These are phyloP conservation scores for Dynastes maya DNA, from an alignment of 2,888 invertebrate genomes.

Conservation along the genomic window DNA sequence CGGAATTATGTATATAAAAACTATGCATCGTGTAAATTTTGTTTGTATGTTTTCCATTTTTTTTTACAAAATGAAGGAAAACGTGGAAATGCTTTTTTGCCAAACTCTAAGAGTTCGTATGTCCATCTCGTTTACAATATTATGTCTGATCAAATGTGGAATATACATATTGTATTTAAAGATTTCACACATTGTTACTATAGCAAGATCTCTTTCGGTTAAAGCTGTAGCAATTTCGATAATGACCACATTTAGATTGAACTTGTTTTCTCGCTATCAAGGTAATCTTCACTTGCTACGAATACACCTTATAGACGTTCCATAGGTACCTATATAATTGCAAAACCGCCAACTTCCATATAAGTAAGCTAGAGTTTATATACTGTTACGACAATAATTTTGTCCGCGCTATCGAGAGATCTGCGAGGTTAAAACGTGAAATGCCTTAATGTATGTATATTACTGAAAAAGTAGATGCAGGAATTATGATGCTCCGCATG, in stretches of 20 bases:
- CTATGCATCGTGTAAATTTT: no score
- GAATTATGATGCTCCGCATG: slow-evolving; percentile 13
- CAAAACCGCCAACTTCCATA: slow-evolving; percentile 20
- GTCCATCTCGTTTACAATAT: no score
- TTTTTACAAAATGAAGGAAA: no score
- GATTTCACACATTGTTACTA: not conserved
- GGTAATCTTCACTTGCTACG: slow-evolving; percentile 15
- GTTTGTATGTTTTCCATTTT: no score
- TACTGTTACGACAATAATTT: slow-evolving; percentile 34
- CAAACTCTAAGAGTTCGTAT: no score
- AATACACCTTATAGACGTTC: slow-evolving; percentile 7
- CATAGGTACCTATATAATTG: slow-evolving; percentile 17
- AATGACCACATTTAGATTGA: slow-evolving; percentile 2
- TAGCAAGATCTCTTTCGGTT: not conserved
- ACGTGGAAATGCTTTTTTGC: no score
- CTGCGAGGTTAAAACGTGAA: slow-evolving; percentile 32
- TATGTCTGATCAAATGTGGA: no score
- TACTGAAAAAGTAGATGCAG: slow-evolving; percentile 27
- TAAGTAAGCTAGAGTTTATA: slow-evolving; percentile 26
- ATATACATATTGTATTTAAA: not conserved
- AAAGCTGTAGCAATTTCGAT: slow-evolving; percentile 10
- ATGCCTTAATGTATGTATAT: slow-evolving; percentile 40
- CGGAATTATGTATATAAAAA: no score
- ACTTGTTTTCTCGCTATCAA: slow-evolving; percentile 13
- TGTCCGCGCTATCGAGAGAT: slow-evolving; percentile 30